These are phyloP conservation scores for Chaenodraco wilsoni DNA, from an alignment of 2,797 vertebrate species.

Conservation along the genomic window DNA sequence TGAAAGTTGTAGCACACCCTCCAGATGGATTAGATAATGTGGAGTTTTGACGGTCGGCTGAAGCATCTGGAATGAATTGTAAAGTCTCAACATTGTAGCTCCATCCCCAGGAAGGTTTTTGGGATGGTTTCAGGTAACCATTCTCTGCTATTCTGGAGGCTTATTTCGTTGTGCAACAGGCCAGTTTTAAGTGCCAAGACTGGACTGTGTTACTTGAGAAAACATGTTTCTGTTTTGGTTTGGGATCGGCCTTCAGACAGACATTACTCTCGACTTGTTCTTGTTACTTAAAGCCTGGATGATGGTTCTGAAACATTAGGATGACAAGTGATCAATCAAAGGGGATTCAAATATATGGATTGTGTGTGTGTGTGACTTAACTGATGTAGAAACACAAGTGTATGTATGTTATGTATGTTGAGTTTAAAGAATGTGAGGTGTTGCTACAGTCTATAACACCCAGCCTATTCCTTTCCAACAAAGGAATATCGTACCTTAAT, in stretches of 20 bases:
- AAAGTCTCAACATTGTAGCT: conserved; percentile 59
- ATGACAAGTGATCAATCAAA: conserved; percentile 26
- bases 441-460: too few relatives aligned
- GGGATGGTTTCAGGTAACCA: conserved; percentile 76
- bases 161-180: conserved; percentile 69
- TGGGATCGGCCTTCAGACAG: conserved; percentile 30
- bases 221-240: conserved; percentile 66
- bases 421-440: too few relatives aligned
- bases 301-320: neutral
- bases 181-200: conserved; percentile 35
- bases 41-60: conserved; percentile 45
- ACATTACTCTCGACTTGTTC: conserved; percentile 23
- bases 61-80: conserved; percentile 81
- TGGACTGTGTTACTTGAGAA: conserved; percentile 45
- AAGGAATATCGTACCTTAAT: too few relatives aligned
- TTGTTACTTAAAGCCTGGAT: conserved; percentile 18
- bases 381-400: too few relatives aligned
- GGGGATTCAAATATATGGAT: conserved; percentile 4
- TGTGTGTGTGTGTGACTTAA: neutral
- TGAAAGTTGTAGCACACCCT: conserved; percentile 29
- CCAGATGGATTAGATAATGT: conserved; percentile 65
- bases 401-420: too few relatives aligned
- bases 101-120: conserved; percentile 63
- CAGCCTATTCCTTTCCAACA: too few relatives aligned
- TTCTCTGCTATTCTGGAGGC: conserved; percentile 54